Evolutionary conservation across 2,797 vertebrate genomes (phyloP).

Genomic region (Nothura maculosa): DNA sequence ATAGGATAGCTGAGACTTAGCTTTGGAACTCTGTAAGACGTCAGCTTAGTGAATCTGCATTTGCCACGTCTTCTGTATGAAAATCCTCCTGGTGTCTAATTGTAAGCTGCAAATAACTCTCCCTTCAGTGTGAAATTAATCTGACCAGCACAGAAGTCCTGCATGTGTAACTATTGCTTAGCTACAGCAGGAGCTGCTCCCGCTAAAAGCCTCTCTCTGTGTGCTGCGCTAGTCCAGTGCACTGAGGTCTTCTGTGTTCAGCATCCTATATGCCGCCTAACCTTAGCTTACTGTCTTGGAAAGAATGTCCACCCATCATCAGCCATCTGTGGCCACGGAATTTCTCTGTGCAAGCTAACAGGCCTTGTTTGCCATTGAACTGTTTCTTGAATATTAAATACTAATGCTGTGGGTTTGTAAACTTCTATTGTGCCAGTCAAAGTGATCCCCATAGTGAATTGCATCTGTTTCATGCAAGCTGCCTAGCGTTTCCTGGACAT

Average conservation of each 20-base stretch:
- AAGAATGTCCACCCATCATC: background rate
- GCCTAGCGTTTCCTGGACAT: background rate
- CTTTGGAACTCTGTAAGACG: background rate
- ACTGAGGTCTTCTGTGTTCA: background rate
- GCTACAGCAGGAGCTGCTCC: background rate
- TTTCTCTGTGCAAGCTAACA: background rate
- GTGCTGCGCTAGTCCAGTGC: background rate
- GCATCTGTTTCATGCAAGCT: background rate
- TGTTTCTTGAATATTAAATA: background rate
- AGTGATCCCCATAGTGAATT: background rate
- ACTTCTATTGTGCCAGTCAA: background rate
- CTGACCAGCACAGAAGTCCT: background rate
- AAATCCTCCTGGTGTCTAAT: background rate
- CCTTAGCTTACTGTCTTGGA: background rate
- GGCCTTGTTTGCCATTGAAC: rapidly evolving
- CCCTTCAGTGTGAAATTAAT: background rate
- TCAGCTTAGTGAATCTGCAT: background rate
- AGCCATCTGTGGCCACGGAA: background rate
- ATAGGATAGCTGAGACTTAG: background rate
- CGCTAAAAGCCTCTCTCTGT: background rate
- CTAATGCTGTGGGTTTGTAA: background rate
- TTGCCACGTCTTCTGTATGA: background rate
- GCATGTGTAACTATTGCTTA: background rate
- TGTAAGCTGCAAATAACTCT: background rate
- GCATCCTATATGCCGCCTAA: background rate